Evolutionary conservation across 2,113 vertebrate species (phyloP).

Genomic region (Atractosteus spatula): DNA sequence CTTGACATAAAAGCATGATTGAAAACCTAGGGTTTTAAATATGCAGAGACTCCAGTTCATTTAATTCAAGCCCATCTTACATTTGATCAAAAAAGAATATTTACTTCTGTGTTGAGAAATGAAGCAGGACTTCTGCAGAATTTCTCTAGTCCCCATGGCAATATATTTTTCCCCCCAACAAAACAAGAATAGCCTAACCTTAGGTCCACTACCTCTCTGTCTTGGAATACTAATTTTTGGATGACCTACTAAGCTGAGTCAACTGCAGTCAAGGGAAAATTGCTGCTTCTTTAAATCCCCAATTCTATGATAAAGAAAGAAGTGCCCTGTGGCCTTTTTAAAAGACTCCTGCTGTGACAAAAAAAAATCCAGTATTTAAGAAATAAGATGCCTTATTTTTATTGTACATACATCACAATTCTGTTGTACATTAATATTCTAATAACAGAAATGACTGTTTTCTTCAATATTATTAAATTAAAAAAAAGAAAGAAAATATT

Average conservation of each 20-base stretch:
- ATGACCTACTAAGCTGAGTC: background rate
- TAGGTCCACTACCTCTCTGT: background rate
- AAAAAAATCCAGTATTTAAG: no score
- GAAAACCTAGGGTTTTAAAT: constrained; percentile 43
- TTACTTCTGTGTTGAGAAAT: background rate
- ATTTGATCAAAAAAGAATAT: background rate
- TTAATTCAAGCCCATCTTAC: background rate
- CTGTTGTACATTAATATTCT: no score
- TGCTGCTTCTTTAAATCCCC: no score
- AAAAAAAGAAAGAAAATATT: no score
- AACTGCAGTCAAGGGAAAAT: background rate
- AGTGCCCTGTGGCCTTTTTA: no score
- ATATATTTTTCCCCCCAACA: background rate
- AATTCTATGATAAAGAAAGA: no score
- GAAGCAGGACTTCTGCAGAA: background rate
- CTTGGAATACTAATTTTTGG: background rate
- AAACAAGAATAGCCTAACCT: background rate
- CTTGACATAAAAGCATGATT: constrained; percentile 41
- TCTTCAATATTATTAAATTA: no score
- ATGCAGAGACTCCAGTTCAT: background rate
- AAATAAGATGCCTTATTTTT: no score
- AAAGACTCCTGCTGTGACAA: no score
- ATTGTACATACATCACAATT: no score
- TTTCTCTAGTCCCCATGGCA: background rate
- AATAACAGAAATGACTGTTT: no score